Percentiles rank a stretch among this genome's conserved stretches.
Conservation (phyloP, 2,888 invertebrate species). For the Amiota minor region DNA sequence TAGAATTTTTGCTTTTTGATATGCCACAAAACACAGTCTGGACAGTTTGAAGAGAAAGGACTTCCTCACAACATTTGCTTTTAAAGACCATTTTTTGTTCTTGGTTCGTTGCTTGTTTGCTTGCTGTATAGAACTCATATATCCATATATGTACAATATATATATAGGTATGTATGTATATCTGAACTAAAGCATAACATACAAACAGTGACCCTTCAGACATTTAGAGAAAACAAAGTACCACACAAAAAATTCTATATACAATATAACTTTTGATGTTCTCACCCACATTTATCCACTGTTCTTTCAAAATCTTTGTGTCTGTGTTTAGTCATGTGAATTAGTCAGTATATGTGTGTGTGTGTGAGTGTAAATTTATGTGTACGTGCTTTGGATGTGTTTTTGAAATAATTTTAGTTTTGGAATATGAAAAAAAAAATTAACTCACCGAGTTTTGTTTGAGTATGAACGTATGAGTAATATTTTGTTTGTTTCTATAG, state of each 20-base stretch:
- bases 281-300: background rate
- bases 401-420: conserved; percentile 26
- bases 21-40: conserved; percentile 12
- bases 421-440: conserved; percentile 44
- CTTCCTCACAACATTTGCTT: conserved; percentile 44
- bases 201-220: conserved; percentile 43
- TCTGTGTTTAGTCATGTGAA: background rate
- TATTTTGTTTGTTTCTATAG: background rate
- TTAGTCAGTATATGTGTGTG: conserved; percentile 13
- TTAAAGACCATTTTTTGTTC: conserved; percentile 27
- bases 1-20: background rate
- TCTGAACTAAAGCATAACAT: conserved; percentile 20
- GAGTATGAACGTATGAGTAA: conserved; percentile 6
- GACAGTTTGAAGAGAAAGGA: background rate
- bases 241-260: conserved; percentile 21
- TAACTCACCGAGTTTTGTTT: conserved; percentile 11
- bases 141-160: conserved; percentile 8
- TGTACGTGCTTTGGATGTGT: conserved; percentile 42
- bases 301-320: conserved; percentile 25
- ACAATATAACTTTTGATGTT: conserved; percentile 42
- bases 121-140: conserved; percentile 33
- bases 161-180: conserved; percentile 30
- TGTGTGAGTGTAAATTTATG: conserved; percentile 38
- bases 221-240: conserved; percentile 50
- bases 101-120: conserved; percentile 11